These are phyloP conservation scores for Hemicentrotus pulcherrimus DNA, from an alignment of 35 echinoderm and acorn worm species.

Conservation along the genomic window DNA sequence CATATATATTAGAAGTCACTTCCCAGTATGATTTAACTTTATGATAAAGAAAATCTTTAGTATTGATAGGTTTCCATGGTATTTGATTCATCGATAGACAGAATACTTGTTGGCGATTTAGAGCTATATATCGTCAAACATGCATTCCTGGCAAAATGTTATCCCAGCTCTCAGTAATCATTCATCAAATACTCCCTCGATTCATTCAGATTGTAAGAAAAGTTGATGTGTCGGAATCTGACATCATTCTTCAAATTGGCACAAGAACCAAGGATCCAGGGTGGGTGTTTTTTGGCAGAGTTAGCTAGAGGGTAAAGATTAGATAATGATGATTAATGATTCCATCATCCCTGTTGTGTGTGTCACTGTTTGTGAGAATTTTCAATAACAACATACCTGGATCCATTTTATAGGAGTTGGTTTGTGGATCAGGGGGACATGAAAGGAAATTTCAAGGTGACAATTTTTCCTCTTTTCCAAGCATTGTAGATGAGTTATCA, in stretches of 20 bases:
- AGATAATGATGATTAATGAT: conserved; percentile 14
- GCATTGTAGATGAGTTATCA: neutral
- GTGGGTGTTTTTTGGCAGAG: neutral
- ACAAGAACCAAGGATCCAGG: neutral
- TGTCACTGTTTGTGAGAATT: neutral
- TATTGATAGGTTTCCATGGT: no score
- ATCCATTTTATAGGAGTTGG: neutral
- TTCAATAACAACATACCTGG: conserved; percentile 18
- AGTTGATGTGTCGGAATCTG: neutral
- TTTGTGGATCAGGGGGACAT: neutral
- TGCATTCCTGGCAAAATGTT: no score
- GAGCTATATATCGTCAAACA: no score
- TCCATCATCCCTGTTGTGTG: neutral
- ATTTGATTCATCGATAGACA: no score
- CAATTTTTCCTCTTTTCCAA: neutral
- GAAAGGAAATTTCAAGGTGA: conserved; percentile 3
- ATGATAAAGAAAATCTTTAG: no score
- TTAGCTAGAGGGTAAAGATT: neutral
- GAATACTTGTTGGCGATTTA: no score
- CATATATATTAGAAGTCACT: no score
- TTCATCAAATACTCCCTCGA: neutral
- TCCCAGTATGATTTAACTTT: no score
- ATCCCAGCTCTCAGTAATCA: neutral
- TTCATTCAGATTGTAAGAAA: neutral
- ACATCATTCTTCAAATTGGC: neutral